Evolutionary conservation across 2,797 vertebrate genomes (phyloP).

Genomic region (Phrynocephalus forsythii): DNA sequence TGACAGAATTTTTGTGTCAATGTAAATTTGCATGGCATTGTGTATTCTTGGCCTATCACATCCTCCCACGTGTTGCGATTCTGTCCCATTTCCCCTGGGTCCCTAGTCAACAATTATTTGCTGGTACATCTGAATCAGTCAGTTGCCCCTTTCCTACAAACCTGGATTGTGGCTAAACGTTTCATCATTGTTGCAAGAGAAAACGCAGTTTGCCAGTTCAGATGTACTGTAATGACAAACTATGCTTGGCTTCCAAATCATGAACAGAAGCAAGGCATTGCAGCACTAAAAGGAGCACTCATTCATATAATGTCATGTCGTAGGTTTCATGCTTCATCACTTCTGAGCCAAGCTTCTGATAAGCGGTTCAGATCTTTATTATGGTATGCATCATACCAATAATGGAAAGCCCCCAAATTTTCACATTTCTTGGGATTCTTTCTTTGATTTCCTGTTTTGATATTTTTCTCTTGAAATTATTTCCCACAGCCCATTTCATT

Average conservation of each 20-base stretch:
- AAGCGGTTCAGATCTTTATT: background rate
- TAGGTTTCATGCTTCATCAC: background rate
- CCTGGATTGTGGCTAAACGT: background rate
- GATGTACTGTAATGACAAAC: background rate
- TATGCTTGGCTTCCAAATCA: background rate
- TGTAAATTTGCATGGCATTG: background rate
- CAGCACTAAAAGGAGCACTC: background rate
- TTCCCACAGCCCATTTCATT: background rate
- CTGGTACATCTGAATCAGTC: background rate
- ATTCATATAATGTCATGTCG: background rate
- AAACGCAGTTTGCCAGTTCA: background rate
- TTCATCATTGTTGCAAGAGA: background rate
- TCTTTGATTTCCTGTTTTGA: conserved; percentile 10
- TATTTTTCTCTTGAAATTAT: background rate
- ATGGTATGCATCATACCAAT: background rate
- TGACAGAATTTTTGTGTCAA: too few species aligned
- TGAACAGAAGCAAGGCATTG: background rate
- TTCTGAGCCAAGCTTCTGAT: background rate
- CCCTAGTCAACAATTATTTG: background rate
- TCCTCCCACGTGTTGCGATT: background rate
- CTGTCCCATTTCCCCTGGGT: background rate
- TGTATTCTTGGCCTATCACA: background rate
- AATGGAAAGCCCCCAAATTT: conserved; percentile 12
- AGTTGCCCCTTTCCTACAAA: background rate
- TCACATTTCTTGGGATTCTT: background rate